A percentile compares a stretch with the other conserved stretches of the same genome.
These are phyloP conservation scores for Lumbricus terrestris DNA, from an alignment of 2,888 invertebrate species.

Conservation along the genomic window DNA sequence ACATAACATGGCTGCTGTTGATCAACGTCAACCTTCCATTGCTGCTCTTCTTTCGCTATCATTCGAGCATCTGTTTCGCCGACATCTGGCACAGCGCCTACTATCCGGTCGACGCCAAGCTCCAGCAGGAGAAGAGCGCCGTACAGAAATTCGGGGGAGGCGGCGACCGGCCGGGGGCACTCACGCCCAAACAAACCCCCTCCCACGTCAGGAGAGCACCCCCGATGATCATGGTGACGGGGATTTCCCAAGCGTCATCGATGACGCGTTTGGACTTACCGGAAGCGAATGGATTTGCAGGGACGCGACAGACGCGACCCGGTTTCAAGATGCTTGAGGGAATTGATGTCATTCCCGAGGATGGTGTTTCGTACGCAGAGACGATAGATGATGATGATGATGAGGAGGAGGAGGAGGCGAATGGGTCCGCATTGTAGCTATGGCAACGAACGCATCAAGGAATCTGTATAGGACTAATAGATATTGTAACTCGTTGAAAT, in stretches of 20 bases:
- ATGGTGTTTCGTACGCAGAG: background rate
- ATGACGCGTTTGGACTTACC: background rate
- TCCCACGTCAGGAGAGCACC: background rate
- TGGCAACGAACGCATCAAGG: background rate
- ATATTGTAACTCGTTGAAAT: no score
- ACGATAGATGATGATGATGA: background rate
- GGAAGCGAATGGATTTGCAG: background rate
- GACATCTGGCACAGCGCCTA: conserved; percentile 58
- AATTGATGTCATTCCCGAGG: background rate
- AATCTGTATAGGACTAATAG: background rate
- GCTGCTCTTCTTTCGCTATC: conserved; percentile 61
- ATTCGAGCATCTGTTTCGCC: conserved; percentile 57
- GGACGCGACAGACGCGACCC: background rate
- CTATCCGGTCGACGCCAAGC: conserved; percentile 27
- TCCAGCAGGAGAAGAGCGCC: background rate
- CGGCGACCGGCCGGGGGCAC: background rate
- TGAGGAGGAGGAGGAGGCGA: background rate
- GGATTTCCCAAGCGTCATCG: background rate
- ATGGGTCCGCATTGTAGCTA: background rate
- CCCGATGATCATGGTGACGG: background rate
- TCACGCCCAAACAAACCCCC: background rate
- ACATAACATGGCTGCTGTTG: conserved; percentile 68
- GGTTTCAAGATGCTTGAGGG: background rate
- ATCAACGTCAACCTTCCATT: conserved; percentile 67
- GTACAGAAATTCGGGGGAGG: background rate